These are phyloP conservation scores for Prunella fulvescens DNA, from an alignment of 2,113 vertebrate genomes.

Conservation along the genomic window DNA sequence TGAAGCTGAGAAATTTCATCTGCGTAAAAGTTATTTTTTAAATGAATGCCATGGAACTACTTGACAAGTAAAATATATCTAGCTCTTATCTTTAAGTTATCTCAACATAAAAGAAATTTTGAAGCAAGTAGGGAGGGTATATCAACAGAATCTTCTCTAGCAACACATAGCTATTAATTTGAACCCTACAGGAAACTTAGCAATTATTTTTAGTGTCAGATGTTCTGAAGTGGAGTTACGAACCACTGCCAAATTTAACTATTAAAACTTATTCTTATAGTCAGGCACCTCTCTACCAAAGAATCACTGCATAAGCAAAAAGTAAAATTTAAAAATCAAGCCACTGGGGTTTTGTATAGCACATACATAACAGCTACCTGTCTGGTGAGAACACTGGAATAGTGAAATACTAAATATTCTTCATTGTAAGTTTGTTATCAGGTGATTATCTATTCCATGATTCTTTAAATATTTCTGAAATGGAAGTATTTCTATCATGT, in stretches of 20 bases:
- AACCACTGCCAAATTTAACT: not conserved
- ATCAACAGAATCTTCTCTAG: conserved; percentile 14
- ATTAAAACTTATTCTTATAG: not conserved
- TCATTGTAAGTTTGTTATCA: not conserved
- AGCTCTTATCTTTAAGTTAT: not conserved
- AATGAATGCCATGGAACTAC: not conserved
- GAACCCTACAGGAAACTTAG: not conserved
- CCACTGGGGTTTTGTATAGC: not conserved
- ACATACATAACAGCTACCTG: not conserved
- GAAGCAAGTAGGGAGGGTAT: not conserved
- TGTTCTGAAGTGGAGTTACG: not conserved
- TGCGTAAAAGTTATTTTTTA: not conserved
- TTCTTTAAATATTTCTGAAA: conserved; percentile 15
- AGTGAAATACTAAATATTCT: not conserved
- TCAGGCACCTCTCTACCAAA: not conserved
- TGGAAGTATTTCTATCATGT: not conserved
- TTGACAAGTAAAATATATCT: not conserved
- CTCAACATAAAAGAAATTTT: not conserved
- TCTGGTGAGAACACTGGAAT: not conserved
- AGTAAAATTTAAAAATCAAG: not conserved
- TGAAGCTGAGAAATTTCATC: not conserved
- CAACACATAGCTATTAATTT: conserved; percentile 9
- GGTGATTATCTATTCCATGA: not conserved
- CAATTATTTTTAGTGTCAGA: conserved; percentile 2
- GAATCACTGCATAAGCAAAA: not conserved